phyloP scores from a whole-genome alignment of 2,113 vertebrate species.

The Illadopsis cleaveri region DNA sequence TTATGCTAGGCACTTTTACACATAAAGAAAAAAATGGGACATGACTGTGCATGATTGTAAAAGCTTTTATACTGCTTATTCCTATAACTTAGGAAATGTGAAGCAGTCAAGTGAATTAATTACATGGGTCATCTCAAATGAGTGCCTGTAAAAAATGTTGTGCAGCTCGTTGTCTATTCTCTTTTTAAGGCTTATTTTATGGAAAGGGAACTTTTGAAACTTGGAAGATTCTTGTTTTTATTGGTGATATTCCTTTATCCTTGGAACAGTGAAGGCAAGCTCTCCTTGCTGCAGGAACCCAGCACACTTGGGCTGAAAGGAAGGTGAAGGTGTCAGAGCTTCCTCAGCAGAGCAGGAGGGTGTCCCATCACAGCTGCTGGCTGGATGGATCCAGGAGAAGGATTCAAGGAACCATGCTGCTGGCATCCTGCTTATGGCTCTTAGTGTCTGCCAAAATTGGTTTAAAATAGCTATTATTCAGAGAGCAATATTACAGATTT shows the following conservation, averaged over 20 bases:
- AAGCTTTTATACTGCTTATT: background rate
- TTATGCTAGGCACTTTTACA: background rate
- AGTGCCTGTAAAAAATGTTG: background rate
- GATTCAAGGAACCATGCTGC: background rate
- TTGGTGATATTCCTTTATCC: background rate
- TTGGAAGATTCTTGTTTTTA: background rate
- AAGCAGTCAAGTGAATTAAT: background rate
- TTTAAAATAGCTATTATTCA: conserved; percentile 38
- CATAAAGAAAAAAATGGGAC: background rate
- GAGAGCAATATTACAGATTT: background rate
- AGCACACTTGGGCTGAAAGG: background rate
- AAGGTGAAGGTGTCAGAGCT: background rate
- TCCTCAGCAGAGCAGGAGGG: background rate
- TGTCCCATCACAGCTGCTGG: background rate
- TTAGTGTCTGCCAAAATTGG: background rate
- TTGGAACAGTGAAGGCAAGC: background rate
- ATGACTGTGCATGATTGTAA: background rate
- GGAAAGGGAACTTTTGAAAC: background rate
- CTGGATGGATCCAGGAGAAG: background rate
- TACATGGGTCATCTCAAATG: background rate
- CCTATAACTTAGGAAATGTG: background rate
- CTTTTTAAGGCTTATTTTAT: background rate
- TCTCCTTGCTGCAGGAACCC: background rate
- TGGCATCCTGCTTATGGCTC: background rate
- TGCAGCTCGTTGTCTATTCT: background rate